Base-by-base conservation (phyloP, 2,797 vertebrate genomes). In the Cyprinella venusta region DNA sequence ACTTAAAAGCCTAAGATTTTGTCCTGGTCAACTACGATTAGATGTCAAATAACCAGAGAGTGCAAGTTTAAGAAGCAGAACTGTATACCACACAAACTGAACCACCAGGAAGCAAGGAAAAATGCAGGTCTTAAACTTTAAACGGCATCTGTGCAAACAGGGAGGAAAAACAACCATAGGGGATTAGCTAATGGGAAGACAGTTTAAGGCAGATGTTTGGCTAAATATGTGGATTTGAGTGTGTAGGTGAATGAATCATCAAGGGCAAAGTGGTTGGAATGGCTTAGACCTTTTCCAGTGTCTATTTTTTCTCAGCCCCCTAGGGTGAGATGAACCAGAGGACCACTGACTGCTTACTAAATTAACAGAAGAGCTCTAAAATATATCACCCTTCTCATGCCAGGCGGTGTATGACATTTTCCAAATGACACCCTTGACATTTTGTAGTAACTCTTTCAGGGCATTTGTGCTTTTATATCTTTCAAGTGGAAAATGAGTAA, bases 321-420 rank as follows among this genome's bases (percentile, higher is more conserved):
- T 56, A 71, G 82, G 82, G 67, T 78, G 67, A 83, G 82, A 83
- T 70, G 76, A 78, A 83, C 65, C 82, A 71, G 8, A 70, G 21
- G 82, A 78, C 75, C 82, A 61, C 75, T 78, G 54, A 78, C 82
- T 78, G 54, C 54, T 64, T 71, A 78, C 65, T 78, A 83, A 83
- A 83, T 83, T 78, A 83, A 83, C 75, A 70, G 40, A 77, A 64
- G 65, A 83, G 82, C 82, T 78, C 68, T 78, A 83, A 83, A 83
- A 83, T 83, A 83, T 50, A 78, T 83, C 75, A 71, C 40, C 75
- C 75, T 78, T 78, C 82, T 83, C 65, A 83, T 64, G 82, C 82
- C 67, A 78, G 56, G 42, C 42, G 45, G 26, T 71, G 67, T 78
- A 56, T 83, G 82, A 83, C 78, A 80, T 80, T 85, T 80, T 76